Percentiles rank a stretch among this genome's conserved stretches.
phyloP scores from a whole-genome alignment of 1,140 invertebrate genomes.

The Anagrus nilaparvatae region DNA sequence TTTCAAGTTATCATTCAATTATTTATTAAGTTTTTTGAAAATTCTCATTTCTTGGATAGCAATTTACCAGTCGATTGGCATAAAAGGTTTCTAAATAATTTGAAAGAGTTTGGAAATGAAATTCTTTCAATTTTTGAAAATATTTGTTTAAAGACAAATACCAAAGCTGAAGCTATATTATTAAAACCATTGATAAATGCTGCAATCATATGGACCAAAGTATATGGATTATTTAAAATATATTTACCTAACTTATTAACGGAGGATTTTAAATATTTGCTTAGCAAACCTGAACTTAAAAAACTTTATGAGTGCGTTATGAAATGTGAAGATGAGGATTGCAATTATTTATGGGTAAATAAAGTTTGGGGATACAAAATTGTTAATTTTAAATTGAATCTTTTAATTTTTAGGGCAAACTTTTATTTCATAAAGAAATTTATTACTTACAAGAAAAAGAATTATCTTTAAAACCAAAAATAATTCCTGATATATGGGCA shows the following conservation, averaged over 20 bases:
- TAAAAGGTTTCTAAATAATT: constrained; percentile 8
- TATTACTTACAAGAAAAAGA: constrained; percentile 1
- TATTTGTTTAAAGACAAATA: neutral
- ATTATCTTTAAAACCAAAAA: constrained; percentile 1
- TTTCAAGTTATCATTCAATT: constrained; percentile 5
- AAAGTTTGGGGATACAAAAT: neutral
- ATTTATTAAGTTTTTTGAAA: constrained; percentile 6
- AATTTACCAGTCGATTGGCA: constrained; percentile 8
- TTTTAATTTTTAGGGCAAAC: constrained; percentile 5
- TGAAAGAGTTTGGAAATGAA: constrained; percentile 2
- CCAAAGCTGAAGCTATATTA: neutral
- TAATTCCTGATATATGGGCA: constrained; percentile 5
- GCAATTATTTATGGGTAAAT: constrained; percentile 7
- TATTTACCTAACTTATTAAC: neutral
- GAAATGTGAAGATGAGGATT: neutral
- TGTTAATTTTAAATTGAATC: neutral
- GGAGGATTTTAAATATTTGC: constrained; percentile 8
- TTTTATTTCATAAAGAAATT: neutral
- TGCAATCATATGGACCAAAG: constrained; percentile 10
- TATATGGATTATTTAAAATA: constrained; percentile 8
- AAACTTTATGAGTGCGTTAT: constrained; percentile 4
- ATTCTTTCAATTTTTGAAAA: constrained; percentile 2
- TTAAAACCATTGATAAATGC: constrained; percentile 3
- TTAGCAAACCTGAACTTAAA: constrained; percentile 8
- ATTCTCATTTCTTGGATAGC: constrained; percentile 8